A percentile compares a stretch with the other conserved stretches of the same genome.
Conservation (phyloP, 2,113 vertebrate species). For the Meles meles region DNA sequence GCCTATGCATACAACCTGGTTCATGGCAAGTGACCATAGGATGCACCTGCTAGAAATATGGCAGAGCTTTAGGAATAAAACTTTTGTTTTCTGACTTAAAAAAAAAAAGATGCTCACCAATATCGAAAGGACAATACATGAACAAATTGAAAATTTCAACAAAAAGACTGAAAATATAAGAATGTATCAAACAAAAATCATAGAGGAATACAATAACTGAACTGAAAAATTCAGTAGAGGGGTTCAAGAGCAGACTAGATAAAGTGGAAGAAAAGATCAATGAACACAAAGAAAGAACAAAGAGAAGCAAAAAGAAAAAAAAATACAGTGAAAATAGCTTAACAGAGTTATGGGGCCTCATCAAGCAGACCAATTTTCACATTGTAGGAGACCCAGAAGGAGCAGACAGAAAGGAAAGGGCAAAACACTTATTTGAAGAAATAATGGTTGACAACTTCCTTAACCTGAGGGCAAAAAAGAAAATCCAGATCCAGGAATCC, state of each 20-base stretch:
- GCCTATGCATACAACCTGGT: conserved; percentile 97
- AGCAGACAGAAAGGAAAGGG: neutral
- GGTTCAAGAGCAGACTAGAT: neutral
- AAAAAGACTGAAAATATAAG: neutral
- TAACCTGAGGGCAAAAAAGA: neutral
- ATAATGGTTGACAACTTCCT: neutral
- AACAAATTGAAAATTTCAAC: neutral
- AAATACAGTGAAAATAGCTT: neutral
- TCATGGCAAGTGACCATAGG: conserved; percentile 96
- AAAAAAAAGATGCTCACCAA: neutral
- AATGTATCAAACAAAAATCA: neutral
- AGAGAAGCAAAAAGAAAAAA: neutral
- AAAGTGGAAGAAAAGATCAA: neutral
- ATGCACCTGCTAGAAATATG: conserved; percentile 84
- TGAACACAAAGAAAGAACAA: neutral
- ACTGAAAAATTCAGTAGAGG: neutral
- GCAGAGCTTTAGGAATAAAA: conserved; percentile 48
- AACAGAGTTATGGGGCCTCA: neutral
- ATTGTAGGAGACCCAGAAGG: neutral
- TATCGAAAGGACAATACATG: neutral
- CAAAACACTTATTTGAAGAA: neutral
- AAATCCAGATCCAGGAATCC: neutral
- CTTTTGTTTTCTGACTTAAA: neutral
- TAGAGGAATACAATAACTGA: neutral
- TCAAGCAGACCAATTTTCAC: neutral